Base-by-base conservation (phyloP, 2,888 invertebrate species). In the Perizoma flavofasciatum region DNA sequence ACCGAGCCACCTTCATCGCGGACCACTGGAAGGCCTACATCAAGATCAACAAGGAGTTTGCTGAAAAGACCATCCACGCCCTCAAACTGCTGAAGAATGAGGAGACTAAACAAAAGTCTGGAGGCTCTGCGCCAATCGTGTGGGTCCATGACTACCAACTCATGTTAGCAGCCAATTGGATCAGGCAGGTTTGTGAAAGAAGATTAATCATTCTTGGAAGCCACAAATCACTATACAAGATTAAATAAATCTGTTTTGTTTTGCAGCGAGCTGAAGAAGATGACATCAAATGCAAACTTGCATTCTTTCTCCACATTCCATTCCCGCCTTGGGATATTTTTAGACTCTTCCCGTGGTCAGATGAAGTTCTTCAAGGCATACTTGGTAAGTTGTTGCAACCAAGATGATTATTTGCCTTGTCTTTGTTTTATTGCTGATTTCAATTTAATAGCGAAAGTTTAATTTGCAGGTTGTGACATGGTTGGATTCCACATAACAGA, bases 111-210 rank as follows among this genome's bases (percentile, higher is more conserved):
- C 92, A 90, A 51, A 88, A 85, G 68, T 82, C 77, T 63, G 81
- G 81, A 10, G 72, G 74, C 22, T 78, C 87, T 0, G 91, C 95
- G 9, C 97, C 98, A 0, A 94, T 98, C 59, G 95, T 98, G 4
- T 98, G 98, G 98, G 94, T 98, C 33, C 98, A 98, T 78, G 98
- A 98, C 81, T 98, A 98, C 82, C 98, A 98, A 80, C 93, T 98
- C 11, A 97, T 98, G 97, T 88, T 98, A 76, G 96, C 97, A 9
- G 97, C 98, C 41, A 97, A 97, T 83, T 97, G 97, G 94, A 96
- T 98, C 68, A 94, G 98, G 82, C 96, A 97, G 88, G 95, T 95
- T 74, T 66, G 79, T 70, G 22, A 22, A 37, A 5, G 11, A 44
- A 37, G 32, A 35, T 32, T 54, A 1, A 46, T 9, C 5, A 11